A percentile compares a stretch with the other conserved stretches of the same genome.
These are phyloP conservation scores for Microplitis manilae DNA, from an alignment of 2,888 invertebrate genomes.

Conservation along the genomic window DNA sequence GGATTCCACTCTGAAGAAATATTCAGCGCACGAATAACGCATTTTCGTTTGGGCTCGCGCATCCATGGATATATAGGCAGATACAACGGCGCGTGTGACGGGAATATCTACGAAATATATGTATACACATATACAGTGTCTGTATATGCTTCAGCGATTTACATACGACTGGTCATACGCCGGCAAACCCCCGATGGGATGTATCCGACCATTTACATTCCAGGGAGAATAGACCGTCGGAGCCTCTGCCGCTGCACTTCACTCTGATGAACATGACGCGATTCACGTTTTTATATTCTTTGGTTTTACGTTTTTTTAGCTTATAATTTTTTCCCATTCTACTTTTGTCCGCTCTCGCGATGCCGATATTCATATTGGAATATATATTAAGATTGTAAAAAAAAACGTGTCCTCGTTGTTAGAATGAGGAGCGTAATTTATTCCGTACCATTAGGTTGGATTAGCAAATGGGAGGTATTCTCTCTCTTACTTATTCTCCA, in stretches of 20 bases:
- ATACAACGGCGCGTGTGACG: neutral
- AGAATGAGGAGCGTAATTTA: constrained; percentile 56
- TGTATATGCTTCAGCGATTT: constrained; percentile 28
- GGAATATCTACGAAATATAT: constrained; percentile 25
- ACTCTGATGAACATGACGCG: constrained; percentile 26
- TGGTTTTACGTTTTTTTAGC: neutral
- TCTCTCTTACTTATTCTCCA: constrained; percentile 7
- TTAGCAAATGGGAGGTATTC: constrained; percentile 22
- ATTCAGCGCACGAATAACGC: constrained; percentile 43
- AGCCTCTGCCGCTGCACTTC: neutral
- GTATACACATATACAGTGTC: constrained; percentile 5
- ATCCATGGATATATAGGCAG: neutral
- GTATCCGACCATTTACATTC: constrained; percentile 32
- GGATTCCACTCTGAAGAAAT: constrained; percentile 41
- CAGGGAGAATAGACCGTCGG: constrained; percentile 22
- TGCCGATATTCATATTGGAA: neutral
- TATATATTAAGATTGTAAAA: neutral
- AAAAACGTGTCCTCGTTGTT: neutral
- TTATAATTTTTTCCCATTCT: neutral
- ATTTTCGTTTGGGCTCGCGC: constrained; percentile 38
- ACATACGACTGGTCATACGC: constrained; percentile 31
- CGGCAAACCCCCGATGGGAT: constrained; percentile 32
- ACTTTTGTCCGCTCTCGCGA: neutral
- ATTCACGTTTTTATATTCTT: neutral
- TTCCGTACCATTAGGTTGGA: constrained; percentile 59